Conservation (phyloP, 2,797 vertebrate genomes). For the Epinephelus awoara region DNA sequence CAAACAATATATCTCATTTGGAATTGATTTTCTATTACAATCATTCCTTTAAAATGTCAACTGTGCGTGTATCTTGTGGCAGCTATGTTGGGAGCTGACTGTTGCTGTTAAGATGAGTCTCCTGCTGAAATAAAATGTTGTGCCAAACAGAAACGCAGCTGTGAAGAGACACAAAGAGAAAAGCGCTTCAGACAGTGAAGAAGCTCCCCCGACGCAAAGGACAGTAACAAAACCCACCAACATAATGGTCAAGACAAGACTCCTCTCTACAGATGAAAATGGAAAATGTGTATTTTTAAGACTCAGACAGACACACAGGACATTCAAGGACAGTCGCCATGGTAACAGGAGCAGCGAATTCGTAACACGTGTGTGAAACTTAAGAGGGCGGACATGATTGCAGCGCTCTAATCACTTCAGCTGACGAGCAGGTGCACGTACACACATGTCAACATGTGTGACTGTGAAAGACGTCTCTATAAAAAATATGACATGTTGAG, state of each 20-base stretch:
- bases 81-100: not conserved
- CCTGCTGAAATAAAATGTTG: not conserved
- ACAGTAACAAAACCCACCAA: constrained; percentile 33
- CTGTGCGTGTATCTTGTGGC: not conserved
- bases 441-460: constrained; percentile 1
- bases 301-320: constrained; percentile 38
- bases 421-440: not conserved
- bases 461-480: constrained; percentile 5
- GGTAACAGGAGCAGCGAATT: constrained; percentile 63
- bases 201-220: constrained; percentile 36
- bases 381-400: constrained; percentile 59
- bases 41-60: not conserved
- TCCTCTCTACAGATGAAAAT: constrained; percentile 24
- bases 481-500: constrained; percentile 5
- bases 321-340: constrained; percentile 73
- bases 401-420: constrained; percentile 45
- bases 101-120: not conserved
- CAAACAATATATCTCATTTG: not conserved
- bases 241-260: constrained; percentile 44
- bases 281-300: constrained; percentile 38
- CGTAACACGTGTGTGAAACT: constrained; percentile 54
- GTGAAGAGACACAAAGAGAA: not conserved
- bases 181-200: constrained; percentile 31
- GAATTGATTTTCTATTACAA: not conserved
- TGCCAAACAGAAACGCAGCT: constrained; percentile 8